A percentile compares a stretch with the other conserved stretches of the same genome.
Conservation (phyloP, 2,888 invertebrate species). For the Chrysolina americana region DNA sequence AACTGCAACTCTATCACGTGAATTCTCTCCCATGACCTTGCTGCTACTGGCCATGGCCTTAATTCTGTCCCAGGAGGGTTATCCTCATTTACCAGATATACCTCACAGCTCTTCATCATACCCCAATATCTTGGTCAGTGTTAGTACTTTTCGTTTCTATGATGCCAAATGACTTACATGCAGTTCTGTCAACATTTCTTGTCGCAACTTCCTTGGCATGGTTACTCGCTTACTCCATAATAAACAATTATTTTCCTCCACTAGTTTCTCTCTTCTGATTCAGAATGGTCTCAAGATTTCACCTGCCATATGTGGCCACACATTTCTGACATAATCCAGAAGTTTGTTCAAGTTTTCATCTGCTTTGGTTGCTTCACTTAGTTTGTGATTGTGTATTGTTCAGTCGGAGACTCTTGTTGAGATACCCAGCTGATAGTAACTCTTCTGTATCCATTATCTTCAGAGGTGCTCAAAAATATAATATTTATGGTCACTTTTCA, state of each 20-base stretch:
- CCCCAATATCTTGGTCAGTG: slow-evolving; percentile 34
- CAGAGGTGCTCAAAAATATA: slow-evolving; percentile 19
- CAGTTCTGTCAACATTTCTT: slow-evolving; percentile 47
- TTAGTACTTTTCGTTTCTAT: slow-evolving; percentile 50
- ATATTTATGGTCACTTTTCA: background rate
- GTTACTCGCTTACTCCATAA: slow-evolving; percentile 54
- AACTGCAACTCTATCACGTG: slow-evolving; percentile 30
- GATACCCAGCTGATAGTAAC: background rate
- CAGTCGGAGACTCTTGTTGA: slow-evolving; percentile 24
- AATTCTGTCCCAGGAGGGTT: slow-evolving; percentile 43
- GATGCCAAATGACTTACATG: slow-evolving; percentile 53
- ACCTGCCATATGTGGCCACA: background rate
- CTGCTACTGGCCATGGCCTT: slow-evolving; percentile 13
- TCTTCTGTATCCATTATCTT: slow-evolving; percentile 18
- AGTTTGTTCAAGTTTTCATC: background rate
- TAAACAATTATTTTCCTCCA: background rate
- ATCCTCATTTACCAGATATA: slow-evolving; percentile 37
- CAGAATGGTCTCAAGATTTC: background rate
- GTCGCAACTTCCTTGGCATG: slow-evolving; percentile 49
- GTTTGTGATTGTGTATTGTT: slow-evolving; percentile 30
- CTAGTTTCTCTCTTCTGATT: slow-evolving; percentile 30
- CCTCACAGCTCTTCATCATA: slow-evolving; percentile 48
- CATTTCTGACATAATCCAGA: background rate
- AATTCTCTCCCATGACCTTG: slow-evolving; percentile 21
- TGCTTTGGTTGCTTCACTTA: background rate